Percentiles rank a stretch among this genome's conserved stretches.
These are phyloP conservation scores for Chesias legatella DNA, from an alignment of 2,888 invertebrate species.

Conservation along the genomic window DNA sequence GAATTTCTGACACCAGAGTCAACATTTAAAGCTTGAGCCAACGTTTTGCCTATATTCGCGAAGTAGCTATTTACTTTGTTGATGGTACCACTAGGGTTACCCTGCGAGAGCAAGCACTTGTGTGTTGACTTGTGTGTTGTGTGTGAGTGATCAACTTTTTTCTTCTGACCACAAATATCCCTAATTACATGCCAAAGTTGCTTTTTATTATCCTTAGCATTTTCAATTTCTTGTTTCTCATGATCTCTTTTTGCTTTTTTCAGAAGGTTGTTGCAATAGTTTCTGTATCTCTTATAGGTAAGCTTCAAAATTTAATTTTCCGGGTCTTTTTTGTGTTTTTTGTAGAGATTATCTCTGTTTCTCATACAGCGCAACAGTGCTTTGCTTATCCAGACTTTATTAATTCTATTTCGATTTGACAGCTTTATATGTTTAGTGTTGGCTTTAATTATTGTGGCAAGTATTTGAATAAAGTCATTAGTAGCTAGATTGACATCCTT, in stretches of 20 bases:
- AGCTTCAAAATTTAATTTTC: slow-evolving; percentile 1
- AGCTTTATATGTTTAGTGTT: neutral
- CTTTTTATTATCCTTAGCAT: slow-evolving; percentile 4
- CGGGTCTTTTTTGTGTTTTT: neutral
- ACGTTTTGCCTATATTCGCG: too few species aligned
- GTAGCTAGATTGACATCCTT: neutral
- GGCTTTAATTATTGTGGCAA: neutral
- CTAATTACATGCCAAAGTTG: slow-evolving; percentile 2
- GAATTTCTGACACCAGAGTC: too few species aligned
- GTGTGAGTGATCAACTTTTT: neutral
- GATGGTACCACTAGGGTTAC: too few species aligned
- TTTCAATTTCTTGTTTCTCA: slow-evolving; percentile 4
- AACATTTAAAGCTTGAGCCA: too few species aligned
- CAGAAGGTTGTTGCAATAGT: slow-evolving; percentile 7
- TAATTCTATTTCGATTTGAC: neutral
- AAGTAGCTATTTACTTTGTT: too few species aligned
- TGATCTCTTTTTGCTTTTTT: slow-evolving; percentile 1
- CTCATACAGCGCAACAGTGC: slow-evolving; percentile 5
- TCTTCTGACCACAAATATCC: slow-evolving; percentile 1
- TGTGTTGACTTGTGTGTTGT: too few species aligned
- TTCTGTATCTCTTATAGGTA: slow-evolving; percentile 10
- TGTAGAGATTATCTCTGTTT: slow-evolving; percentile 5
- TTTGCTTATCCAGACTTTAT: slow-evolving; percentile 3
- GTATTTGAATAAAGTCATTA: neutral
- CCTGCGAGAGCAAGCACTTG: too few species aligned